These are phyloP conservation scores for Saccopteryx bilineata DNA, from an alignment of 2,113 vertebrate genomes.

Conservation along the genomic window DNA sequence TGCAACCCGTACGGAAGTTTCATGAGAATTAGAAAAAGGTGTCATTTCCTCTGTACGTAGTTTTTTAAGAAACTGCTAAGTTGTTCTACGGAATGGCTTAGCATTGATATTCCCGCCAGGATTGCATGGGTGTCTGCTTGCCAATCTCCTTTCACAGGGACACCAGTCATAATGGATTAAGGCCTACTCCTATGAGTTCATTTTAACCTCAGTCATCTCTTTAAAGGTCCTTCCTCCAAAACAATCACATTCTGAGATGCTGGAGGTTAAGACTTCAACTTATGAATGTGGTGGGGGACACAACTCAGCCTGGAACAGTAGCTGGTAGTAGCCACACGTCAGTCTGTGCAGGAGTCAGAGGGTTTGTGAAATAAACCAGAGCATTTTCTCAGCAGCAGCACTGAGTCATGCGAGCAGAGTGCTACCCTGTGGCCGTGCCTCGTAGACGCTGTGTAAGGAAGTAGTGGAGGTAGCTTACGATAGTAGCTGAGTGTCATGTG, in stretches of 20 bases:
- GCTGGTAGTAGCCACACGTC: neutral
- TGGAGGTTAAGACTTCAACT: neutral
- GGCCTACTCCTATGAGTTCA: neutral
- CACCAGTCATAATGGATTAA: neutral
- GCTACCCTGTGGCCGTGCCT: neutral
- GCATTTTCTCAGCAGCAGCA: neutral
- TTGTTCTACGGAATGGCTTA: neutral
- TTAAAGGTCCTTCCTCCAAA: neutral
- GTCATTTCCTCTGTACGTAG: neutral
- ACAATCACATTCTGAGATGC: neutral
- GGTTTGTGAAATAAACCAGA: neutral
- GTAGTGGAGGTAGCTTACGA: rapidly evolving
- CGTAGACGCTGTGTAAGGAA: rapidly evolving
- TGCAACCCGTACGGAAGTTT: neutral
- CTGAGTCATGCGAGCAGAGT: neutral
- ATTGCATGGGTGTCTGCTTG: neutral
- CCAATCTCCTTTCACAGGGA: too few relatives aligned
- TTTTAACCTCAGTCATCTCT: neutral
- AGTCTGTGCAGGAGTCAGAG: neutral
- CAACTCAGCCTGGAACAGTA: neutral
- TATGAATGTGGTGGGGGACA: too few relatives aligned
- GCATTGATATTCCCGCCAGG: neutral
- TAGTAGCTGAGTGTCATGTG: neutral
- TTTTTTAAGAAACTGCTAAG: neutral
- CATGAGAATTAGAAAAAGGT: neutral